Base-by-base conservation (phyloP, 2,113 vertebrate species). In the Colius striatus region DNA sequence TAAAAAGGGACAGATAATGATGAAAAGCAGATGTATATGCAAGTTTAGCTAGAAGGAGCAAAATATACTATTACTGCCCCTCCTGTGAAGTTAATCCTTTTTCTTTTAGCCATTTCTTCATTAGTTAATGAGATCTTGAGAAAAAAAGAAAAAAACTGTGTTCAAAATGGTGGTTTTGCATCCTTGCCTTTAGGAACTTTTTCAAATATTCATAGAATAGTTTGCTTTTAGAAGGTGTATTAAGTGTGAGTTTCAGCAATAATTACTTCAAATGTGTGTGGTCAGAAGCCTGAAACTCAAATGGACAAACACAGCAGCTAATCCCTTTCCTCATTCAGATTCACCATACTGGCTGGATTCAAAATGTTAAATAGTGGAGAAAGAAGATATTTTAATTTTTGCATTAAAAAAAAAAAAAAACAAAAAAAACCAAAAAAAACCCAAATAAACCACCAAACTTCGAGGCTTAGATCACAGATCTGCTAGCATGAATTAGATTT, bases 51-150 rank as follows among this genome's bases (percentile, higher is more conserved):
- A 75, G 90, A 97, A 98, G 97, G 96, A 97, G 89, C 45, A 96
- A 93, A 90, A 60, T 92, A 71, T 62, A 96, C 87, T 92, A 68
- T 92, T 95, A 82, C 92, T 95, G 80, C 77, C 95, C 97, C 94
- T 97, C 97, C 97, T 98, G 97, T 96, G 97, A 98, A 97, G 97
- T 96, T 98, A 98, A 98, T 98, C 97, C 91, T 86, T 43, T 97
- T 97, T 98, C 97, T 97, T 97, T 97, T 96, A 97, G 96, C 96
- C 96, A 90, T 98, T 97, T 97, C 96, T 98, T 97, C 97, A 98
- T 98, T 98, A 98, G 94, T 96, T 98, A 98, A 98, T 97, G 97
- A 97, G 88, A 93, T 97, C 96, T 97, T 96, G 84, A 90, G 62
- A 11, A 84, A 89, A 72, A 73, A 13, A 61, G 78, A n/a, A 71